phyloP scores from a whole-genome alignment of 2,113 vertebrate species.

The Hymenochirus boettgeri region DNA sequence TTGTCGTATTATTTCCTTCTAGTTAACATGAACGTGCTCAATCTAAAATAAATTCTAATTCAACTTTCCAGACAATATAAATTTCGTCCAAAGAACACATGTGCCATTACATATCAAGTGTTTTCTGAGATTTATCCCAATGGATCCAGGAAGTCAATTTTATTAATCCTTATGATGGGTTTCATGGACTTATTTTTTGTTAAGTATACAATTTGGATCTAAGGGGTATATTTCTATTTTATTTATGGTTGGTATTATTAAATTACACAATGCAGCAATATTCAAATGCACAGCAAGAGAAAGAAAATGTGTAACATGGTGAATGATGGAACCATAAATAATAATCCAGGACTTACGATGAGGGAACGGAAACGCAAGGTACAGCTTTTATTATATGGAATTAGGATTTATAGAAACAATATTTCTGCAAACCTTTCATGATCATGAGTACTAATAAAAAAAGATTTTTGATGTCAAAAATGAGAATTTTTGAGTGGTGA shows the following conservation, averaged over 20 bases:
- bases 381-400: slow-evolving; percentile 14
- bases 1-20: too few relatives aligned
- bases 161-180: slow-evolving; percentile 34
- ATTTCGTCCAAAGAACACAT: slow-evolving; percentile 25
- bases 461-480: too few relatives aligned
- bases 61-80: slow-evolving; percentile 37
- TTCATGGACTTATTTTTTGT: slow-evolving; percentile 36
- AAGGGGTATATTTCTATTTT: slow-evolving; percentile 30
- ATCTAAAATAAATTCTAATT: slow-evolving; percentile 39
- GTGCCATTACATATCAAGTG: slow-evolving; percentile 33
- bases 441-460: too few relatives aligned
- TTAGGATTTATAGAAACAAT: slow-evolving; percentile 3
- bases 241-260: slow-evolving; percentile 40
- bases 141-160: slow-evolving; percentile 30
- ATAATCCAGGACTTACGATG: background rate
- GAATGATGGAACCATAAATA: slow-evolving; percentile 17
- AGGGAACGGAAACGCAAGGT: slow-evolving; percentile 22
- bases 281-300: slow-evolving; percentile 22
- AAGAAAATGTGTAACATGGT: slow-evolving; percentile 6
- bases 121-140: slow-evolving; percentile 39
- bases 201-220: slow-evolving; percentile 37
- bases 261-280: slow-evolving; percentile 35
- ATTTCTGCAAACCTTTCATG: slow-evolving; percentile 2
- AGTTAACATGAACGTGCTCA: slow-evolving; percentile 17
- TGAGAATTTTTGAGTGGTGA: too few relatives aligned